A percentile compares a stretch with the other conserved stretches of the same genome.
phyloP scores from a whole-genome alignment of 2,113 vertebrate species.

The Sorex araneus region DNA sequence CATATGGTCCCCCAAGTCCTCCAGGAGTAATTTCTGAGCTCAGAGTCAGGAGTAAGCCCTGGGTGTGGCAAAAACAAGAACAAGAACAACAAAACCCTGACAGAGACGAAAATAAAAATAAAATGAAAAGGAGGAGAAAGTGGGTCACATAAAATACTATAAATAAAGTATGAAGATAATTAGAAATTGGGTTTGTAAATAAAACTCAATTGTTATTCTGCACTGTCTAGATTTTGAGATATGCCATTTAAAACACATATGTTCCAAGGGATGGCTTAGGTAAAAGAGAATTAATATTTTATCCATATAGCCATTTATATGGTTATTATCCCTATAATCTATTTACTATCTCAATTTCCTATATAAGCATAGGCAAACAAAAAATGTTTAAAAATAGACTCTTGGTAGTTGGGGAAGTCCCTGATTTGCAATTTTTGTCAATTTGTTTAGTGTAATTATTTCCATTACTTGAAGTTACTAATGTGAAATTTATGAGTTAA shows the following conservation, averaged over 20 bases:
- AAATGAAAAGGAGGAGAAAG: background rate
- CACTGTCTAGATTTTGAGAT: background rate
- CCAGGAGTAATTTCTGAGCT: too few species aligned
- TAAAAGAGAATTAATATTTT: conserved; percentile 1
- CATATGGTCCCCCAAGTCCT: too few species aligned
- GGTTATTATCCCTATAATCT: too few species aligned
- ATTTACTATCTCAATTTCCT: background rate
- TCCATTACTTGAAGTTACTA: background rate
- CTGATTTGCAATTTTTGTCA: background rate
- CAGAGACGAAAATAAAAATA: background rate
- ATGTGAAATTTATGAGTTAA: background rate
- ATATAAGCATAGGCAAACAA: background rate
- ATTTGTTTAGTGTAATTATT: conserved; percentile 19
- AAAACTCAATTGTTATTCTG: background rate
- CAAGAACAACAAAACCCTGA: too few species aligned
- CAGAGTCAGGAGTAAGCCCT: too few species aligned
- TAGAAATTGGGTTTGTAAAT: background rate
- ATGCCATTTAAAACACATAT: background rate
- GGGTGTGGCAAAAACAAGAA: background rate
- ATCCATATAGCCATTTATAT: background rate
- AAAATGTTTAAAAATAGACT: background rate
- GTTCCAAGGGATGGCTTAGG: background rate
- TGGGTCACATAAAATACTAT: background rate
- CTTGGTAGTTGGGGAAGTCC: background rate
- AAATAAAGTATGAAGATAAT: background rate